These are phyloP conservation scores for Strigamia transsilvanica DNA, from an alignment of 2,888 invertebrate genomes.

Conservation along the genomic window DNA sequence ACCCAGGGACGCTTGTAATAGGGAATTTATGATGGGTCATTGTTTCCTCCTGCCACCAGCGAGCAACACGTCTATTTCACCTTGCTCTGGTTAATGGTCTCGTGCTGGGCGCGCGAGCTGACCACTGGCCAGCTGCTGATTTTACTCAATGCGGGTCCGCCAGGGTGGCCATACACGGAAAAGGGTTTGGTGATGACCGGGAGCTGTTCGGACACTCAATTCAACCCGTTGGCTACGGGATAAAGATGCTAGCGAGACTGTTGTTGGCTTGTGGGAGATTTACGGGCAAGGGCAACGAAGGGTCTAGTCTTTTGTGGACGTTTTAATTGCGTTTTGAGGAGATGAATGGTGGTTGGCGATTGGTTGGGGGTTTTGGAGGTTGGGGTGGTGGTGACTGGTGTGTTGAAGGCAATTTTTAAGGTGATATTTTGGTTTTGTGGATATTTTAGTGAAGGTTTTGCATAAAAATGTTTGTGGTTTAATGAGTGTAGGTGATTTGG, in stretches of 20 bases:
- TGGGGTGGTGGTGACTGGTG: no score
- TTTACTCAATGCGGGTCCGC: background rate
- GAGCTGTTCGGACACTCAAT: background rate
- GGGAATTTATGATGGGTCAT: background rate
- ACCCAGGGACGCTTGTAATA: background rate
- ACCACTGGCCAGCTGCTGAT: conserved; percentile 1
- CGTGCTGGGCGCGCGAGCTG: conserved; percentile 8
- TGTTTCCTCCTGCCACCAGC: conserved; percentile 1
- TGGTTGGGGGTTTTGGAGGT: no score
- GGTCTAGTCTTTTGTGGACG: background rate
- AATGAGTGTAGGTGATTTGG: no score
- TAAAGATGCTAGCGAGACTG: background rate
- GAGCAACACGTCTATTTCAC: background rate
- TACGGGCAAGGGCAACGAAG: background rate
- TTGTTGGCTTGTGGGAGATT: background rate
- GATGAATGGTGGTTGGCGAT: no score
- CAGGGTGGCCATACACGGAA: background rate
- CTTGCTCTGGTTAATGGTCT: background rate
- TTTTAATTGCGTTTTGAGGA: no score
- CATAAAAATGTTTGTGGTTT: no score
- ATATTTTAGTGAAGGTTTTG: no score
- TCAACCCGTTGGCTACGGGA: background rate
- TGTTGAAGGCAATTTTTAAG: no score
- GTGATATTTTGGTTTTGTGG: no score
- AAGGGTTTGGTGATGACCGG: conserved; percentile 8